Conservation (phyloP, 2,888 invertebrate genomes). For the Drosophila phalerata region DNA sequence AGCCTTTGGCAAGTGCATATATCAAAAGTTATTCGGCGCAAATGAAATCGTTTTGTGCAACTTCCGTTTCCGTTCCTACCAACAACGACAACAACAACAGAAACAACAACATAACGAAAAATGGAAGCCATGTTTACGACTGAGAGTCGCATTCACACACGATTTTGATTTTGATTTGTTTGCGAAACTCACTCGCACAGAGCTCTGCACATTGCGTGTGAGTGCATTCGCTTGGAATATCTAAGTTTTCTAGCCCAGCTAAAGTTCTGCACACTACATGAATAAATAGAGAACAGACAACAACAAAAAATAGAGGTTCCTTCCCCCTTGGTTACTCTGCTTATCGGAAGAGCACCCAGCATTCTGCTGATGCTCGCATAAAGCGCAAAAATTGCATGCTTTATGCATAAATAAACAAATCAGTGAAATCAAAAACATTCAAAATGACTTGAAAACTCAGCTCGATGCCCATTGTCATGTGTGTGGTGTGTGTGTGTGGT, state of each 20-base stretch:
- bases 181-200: conserved; percentile 66
- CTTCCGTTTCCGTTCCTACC: conserved; percentile 71
- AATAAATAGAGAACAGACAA: not conserved
- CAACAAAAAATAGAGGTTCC: not conserved
- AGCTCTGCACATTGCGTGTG: conserved; percentile 58
- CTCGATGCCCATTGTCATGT: conserved; percentile 68
- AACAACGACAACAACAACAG: conserved; percentile 8
- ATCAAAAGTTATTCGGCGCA: conserved; percentile 77
- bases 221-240: conserved; percentile 80
- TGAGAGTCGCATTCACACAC: conserved; percentile 71
- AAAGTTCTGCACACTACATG: conserved; percentile 38
- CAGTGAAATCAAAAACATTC: conserved; percentile 82
- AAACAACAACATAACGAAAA: conserved; percentile 15
- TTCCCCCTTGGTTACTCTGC: not conserved
- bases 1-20: conserved; percentile 68
- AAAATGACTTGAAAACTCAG: conserved; percentile 77
- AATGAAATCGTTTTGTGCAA: conserved; percentile 81
- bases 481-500: conserved; percentile 22
- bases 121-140: conserved; percentile 70
- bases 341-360: conserved; percentile 36
- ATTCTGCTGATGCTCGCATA: conserved; percentile 74
- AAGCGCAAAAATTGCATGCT: conserved; percentile 76
- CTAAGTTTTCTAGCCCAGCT: conserved; percentile 71
- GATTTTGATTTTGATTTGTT: conserved; percentile 82
- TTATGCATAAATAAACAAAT: conserved; percentile 81